A percentile compares a stretch with the other conserved stretches of the same genome.
Conservation (phyloP, 2,797 vertebrate species). For the Anomalospiza imberbis region DNA sequence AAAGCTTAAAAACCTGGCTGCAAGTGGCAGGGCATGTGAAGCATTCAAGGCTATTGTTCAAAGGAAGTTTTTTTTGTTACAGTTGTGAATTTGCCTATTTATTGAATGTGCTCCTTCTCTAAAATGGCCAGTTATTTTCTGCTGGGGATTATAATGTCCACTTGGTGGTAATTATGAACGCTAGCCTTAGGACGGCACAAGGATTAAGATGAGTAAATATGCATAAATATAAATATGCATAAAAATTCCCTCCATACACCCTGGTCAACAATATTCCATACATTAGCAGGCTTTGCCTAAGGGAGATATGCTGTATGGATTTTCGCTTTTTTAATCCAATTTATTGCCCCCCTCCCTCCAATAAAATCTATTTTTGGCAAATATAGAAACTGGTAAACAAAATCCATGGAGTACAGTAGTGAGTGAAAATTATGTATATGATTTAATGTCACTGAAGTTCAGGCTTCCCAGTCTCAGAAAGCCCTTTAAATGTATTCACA, state of each 20-base stretch:
- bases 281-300: neutral
- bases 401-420: neutral
- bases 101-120: neutral
- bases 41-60: neutral
- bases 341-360: neutral
- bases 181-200: neutral
- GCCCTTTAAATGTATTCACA: neutral
- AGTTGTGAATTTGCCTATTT: neutral
- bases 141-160: neutral
- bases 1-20: neutral
- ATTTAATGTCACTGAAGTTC: neutral
- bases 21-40: neutral
- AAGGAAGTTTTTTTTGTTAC: neutral
- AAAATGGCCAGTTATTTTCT: neutral
- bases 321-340: neutral
- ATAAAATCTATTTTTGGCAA: neutral
- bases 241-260: neutral
- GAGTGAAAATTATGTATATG: neutral
- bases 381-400: neutral
- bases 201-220: neutral
- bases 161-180: neutral
- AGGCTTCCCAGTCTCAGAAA: neutral
- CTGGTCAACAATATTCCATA: neutral
- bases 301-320: neutral
- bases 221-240: neutral